phyloP scores from a whole-genome alignment of 2,113 vertebrate genomes.

The Cyrtonyx montezumae region DNA sequence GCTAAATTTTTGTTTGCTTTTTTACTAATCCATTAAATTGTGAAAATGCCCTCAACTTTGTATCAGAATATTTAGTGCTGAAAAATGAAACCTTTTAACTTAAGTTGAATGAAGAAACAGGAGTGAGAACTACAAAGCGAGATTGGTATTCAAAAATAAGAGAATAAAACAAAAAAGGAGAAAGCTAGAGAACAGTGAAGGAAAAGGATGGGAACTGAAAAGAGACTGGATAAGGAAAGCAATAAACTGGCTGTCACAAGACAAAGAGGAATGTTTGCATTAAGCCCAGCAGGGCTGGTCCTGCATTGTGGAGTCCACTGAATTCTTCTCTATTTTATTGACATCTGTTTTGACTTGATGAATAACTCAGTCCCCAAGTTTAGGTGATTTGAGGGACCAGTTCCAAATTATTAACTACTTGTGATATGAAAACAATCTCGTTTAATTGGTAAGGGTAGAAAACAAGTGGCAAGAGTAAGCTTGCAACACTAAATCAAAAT shows the following conservation, averaged over 20 bases:
- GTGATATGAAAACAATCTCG: background rate
- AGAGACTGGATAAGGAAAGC: background rate
- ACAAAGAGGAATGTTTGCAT: background rate
- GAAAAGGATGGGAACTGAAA: background rate
- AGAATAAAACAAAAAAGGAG: background rate
- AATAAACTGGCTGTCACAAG: background rate
- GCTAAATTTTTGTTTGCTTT: background rate
- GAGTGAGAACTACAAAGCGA: background rate
- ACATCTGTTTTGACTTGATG: background rate
- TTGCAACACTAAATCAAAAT: constrained; percentile 25
- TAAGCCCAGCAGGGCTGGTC: background rate
- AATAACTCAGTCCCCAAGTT: background rate
- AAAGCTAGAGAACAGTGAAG: background rate
- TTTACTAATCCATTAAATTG: background rate
- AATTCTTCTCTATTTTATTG: background rate
- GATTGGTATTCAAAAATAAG: background rate
- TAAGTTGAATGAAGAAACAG: background rate
- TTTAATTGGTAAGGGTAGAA: constrained; percentile 29
- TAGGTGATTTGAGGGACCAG: background rate
- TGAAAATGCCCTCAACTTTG: background rate
- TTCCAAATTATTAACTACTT: background rate
- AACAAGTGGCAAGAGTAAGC: constrained; percentile 45
- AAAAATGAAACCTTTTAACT: background rate
- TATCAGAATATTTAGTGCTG: background rate
- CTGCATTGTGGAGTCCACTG: background rate